Base-by-base conservation (phyloP, 1,140 invertebrate species). In the Drosophila watanabei region DNA sequence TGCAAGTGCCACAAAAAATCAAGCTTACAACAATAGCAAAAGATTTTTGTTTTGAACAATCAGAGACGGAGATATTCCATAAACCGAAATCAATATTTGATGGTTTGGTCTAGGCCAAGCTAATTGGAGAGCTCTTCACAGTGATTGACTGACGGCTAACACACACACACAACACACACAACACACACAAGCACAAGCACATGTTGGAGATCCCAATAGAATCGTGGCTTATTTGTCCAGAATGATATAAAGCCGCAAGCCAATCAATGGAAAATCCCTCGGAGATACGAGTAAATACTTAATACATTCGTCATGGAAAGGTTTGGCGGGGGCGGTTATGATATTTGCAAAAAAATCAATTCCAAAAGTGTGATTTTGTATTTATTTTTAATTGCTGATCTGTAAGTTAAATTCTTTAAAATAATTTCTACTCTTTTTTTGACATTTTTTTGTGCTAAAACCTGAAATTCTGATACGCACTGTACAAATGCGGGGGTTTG, bases 101-200 rank as follows among this genome's bases (percentile, higher is more conserved):
- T 71, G 64, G 33, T 28, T 48, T 28, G 13, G 64, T 18, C 37
- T 70, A 68, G 68, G 68, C 68, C 68, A 54, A 39, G 68, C 68
- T 71, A 71, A 71, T 71, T 71, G 68, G 63, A 71, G 64, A 71
- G 68, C 68, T 71, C 68, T 71, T 71, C 68, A 57, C 49, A 39
- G 39, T 71, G 68, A 71, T 68, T 71, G 68, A 68, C 68, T 70
- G 66, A 69, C 45, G 58, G 58, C 58, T 41, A 58, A 43, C 18
- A 35, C 43, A 60, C 56, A 46, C 57, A 65, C 30, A 14, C 43
- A 51, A 24, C 35, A 39, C 37, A 37, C 37, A 39, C 24, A 2
- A 60, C 56, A 46, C 57, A 65, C 30, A 14, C 43, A 51, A 24
- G 16, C 24, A 2, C 5, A 49, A n/a, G 10, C 48, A 49, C 24